A percentile compares a stretch with the other conserved stretches of the same genome.
These are phyloP conservation scores for Tribolium freemani DNA, from an alignment of 2,888 invertebrate species.

Conservation along the genomic window DNA sequence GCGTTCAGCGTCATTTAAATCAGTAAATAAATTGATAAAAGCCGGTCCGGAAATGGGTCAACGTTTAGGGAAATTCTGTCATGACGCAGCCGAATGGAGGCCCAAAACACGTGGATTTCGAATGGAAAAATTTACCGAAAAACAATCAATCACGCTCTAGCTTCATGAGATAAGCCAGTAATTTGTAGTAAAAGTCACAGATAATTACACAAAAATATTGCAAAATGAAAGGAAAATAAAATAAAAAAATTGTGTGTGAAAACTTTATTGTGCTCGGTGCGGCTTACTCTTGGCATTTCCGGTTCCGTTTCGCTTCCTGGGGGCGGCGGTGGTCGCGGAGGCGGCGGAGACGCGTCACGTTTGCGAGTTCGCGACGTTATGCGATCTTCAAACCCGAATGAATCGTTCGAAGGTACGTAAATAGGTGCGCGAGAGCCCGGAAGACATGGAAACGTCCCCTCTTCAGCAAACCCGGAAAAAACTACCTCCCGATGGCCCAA, in stretches of 20 bases:
- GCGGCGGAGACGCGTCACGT: conserved; percentile 59
- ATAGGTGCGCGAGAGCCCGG: conserved; percentile 65
- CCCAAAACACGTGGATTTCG: neutral
- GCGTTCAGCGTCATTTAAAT: conserved; percentile 11
- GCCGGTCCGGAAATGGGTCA: conserved; percentile 12
- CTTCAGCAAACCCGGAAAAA: neutral
- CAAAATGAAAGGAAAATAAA: neutral
- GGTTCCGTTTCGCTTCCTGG: conserved; percentile 46
- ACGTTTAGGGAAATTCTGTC: conserved; percentile 5
- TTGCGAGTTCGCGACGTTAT: conserved; percentile 59
- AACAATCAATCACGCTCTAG: neutral
- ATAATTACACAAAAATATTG: neutral
- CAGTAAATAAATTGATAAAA: neutral
- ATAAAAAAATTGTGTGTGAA: neutral
- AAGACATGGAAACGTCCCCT: conserved; percentile 58
- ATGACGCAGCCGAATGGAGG: neutral
- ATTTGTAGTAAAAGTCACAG: no score
- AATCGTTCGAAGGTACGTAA: conserved; percentile 61
- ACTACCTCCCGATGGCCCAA: neutral
- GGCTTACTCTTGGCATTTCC: conserved; percentile 56
- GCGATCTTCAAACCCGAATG: conserved; percentile 43
- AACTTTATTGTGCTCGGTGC: neutral
- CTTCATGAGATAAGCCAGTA: neutral
- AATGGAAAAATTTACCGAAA: neutral
- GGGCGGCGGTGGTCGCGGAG: conserved; percentile 59